Evolutionary conservation across 2,888 invertebrate species (phyloP), one percentile per base, ranked within the genome.

Genomic region (Ophion slaviceki): DNA sequence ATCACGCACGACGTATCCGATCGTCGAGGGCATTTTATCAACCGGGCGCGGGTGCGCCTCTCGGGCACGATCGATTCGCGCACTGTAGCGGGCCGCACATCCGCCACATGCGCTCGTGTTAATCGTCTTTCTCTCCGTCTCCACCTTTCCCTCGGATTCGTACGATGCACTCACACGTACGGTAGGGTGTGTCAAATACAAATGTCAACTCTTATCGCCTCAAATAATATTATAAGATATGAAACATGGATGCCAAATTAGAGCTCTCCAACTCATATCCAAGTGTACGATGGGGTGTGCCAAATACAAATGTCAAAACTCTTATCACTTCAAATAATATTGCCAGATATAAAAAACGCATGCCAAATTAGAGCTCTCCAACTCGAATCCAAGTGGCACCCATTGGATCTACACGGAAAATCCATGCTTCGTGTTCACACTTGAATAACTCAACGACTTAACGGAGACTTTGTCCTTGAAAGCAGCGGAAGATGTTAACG

Each of bases 41-140:
- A 71, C n/a, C 28, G 62, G 40, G 66, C n/a, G 20, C 61, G 59
- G 24, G 75, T 32, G 57, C 62, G 53, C 20, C 61, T 64, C 62
- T 66, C 74, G 74, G 28, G 47, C 62, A 64, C 62, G 75, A 64
- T 75, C 75, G 62, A 75, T 75, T 45, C 20, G 64, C 64, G 45
- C 8, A 20, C 40, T 17, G 20, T 28, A 75, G 62, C 75, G 28
- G 8, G 28, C 45, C 64, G 36, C 75, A 36, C 28, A 32, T 75
- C 47, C 24, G 62, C 74, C 74, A 24, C 74, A 62, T 74, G 14
- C 24, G 40, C 47, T 45, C 64, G 75, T 75, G 64, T 64, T 47
- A 64, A 75, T 47, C 45, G 45, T 64, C 62, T 68, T 17, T 68
- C 68, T 68, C 53, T 53, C 53, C 17, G 32, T 64, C 3, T 67